Conservation (phyloP, 2,888 invertebrate genomes). For the Nomada fabriciana region DNA sequence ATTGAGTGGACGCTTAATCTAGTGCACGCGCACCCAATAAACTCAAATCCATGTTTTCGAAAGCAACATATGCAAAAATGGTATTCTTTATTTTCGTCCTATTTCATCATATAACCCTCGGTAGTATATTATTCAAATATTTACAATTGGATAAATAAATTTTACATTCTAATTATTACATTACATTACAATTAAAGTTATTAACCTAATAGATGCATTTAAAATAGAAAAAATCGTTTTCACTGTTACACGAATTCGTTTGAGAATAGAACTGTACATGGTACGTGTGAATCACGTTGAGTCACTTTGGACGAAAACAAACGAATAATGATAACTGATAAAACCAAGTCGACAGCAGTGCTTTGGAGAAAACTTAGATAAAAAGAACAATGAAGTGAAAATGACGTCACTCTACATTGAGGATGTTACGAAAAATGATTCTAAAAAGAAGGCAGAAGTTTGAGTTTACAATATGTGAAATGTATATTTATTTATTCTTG, state of each 20-base stretch:
- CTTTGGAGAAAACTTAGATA: slow-evolving; percentile 19
- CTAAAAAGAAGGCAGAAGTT: no score
- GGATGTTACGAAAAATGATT: no score
- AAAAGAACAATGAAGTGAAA: not conserved
- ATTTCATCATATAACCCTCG: no score
- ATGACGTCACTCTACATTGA: no score
- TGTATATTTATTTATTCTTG: no score
- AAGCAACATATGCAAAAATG: no score
- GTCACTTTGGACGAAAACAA: slow-evolving; percentile 20
- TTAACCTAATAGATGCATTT: not conserved
- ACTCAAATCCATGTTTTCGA: no score
- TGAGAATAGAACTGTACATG: not conserved
- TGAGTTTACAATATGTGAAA: no score
- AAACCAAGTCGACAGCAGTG: not conserved
- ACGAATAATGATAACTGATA: slow-evolving; percentile 19
- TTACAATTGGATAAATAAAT: not conserved
- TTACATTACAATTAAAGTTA: not conserved
- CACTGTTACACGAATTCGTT: not conserved
- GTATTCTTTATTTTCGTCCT: no score
- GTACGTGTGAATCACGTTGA: slow-evolving; percentile 24
- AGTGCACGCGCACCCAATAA: no score
- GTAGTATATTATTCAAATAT: no score
- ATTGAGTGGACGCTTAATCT: no score
- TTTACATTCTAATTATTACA: not conserved
- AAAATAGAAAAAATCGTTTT: not conserved